Evolutionary conservation across 2,113 vertebrate genomes (phyloP).

Genomic region (Rynchops niger): DNA sequence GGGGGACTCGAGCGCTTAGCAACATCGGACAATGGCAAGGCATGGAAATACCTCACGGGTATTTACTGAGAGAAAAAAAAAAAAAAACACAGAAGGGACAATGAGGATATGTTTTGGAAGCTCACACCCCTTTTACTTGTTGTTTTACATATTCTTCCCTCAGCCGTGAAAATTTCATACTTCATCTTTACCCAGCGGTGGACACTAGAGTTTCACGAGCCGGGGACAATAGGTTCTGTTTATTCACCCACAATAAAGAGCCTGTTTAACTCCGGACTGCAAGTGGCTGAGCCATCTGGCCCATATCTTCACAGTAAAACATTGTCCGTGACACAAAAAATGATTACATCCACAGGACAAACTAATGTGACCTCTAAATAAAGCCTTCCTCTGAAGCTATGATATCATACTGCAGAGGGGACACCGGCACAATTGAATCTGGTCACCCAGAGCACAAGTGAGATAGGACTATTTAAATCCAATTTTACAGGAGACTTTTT

Average conservation of each 20-base stretch:
- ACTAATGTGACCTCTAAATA: slow-evolving; percentile 82
- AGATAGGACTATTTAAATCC: slow-evolving; percentile 83
- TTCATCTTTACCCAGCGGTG: slow-evolving; percentile 77
- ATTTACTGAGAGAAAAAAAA: neutral
- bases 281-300: slow-evolving; percentile 85
- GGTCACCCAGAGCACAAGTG: slow-evolving; percentile 82
- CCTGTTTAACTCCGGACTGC: slow-evolving; percentile 79
- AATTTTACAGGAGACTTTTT: slow-evolving; percentile 83
- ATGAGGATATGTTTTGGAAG: slow-evolving; percentile 55
- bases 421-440: slow-evolving; percentile 85
- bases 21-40: neutral
- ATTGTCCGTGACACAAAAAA: slow-evolving; percentile 86
- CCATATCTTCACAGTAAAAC: slow-evolving; percentile 86
- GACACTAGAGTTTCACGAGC: slow-evolving; percentile 82
- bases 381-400: slow-evolving; percentile 87
- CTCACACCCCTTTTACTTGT: slow-evolving; percentile 41
- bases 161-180: slow-evolving; percentile 76
- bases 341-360: slow-evolving; percentile 84
- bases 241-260: slow-evolving; percentile 77
- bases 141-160: slow-evolving; percentile 71
- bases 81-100: neutral
- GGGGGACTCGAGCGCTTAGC: neutral
- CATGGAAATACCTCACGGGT: neutral
- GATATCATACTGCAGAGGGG: slow-evolving; percentile 83
- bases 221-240: slow-evolving; percentile 80